These are phyloP conservation scores for Dipodomys stephensi DNA, from an alignment of 2,113 vertebrate genomes.

Conservation along the genomic window DNA sequence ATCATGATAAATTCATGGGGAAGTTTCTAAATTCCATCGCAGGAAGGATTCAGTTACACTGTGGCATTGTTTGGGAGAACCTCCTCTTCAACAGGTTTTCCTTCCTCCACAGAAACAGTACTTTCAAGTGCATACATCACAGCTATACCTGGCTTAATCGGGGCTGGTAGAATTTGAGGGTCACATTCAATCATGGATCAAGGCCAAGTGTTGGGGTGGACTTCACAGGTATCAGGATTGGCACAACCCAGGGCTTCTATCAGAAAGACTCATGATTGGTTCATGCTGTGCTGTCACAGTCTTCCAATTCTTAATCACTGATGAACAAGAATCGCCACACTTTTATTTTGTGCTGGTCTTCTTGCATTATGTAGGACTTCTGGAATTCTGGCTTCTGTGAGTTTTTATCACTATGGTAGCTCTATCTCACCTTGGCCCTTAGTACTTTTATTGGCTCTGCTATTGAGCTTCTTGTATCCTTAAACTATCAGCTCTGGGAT, in stretches of 20 bases:
- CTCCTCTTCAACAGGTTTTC: neutral
- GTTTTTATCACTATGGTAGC: neutral
- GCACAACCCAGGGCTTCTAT: fast-evolving
- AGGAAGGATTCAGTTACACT: no score
- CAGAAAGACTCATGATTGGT: no score
- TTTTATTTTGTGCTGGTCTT: neutral
- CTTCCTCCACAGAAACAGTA: neutral
- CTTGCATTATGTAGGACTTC: neutral
- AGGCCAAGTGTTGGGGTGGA: fast-evolving
- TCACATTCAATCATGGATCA: neutral
- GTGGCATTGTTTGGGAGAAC: neutral
- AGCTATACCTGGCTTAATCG: neutral
- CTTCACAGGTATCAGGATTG: neutral
- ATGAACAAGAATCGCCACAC: neutral
- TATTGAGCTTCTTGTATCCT: neutral
- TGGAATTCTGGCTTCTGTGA: neutral
- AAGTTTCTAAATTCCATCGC: neutral
- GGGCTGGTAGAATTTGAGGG: neutral
- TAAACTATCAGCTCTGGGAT: no score
- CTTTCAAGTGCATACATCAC: neutral
- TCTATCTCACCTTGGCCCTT: neutral
- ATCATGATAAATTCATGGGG: no score
- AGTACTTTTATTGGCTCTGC: neutral
- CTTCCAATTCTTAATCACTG: neutral
- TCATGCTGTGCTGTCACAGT: neutral